A percentile compares a stretch with the other conserved stretches of the same genome.
These are phyloP conservation scores for Oxyruncus cristatus DNA, from an alignment of 2,113 vertebrate genomes.

Conservation along the genomic window DNA sequence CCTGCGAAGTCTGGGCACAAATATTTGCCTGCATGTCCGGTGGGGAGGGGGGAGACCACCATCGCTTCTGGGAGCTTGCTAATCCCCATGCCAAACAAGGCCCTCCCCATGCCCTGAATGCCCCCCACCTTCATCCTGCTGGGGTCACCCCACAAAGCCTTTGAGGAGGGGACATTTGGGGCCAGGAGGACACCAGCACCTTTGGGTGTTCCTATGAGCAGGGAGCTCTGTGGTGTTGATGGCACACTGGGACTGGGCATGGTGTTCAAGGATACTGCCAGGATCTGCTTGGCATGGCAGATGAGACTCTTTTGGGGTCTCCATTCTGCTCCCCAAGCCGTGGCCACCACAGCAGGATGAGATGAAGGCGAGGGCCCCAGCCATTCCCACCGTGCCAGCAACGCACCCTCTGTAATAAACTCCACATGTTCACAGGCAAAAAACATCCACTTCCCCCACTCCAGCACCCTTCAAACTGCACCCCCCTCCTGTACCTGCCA, in stretches of 20 bases:
- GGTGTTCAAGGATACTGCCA: background rate
- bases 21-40: conserved; percentile 75
- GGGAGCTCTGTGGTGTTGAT: accelerated
- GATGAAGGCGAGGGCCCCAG: background rate
- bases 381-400: background rate
- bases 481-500: background rate
- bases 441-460: background rate
- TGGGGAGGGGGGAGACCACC: conserved; percentile 62
- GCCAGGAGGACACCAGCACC: background rate
- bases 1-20: conserved; percentile 73
- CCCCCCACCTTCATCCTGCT: background rate
- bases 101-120: background rate
- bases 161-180: background rate
- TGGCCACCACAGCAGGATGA: background rate
- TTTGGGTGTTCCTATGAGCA: background rate
- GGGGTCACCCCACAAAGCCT: background rate
- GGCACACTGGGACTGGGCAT: accelerated
- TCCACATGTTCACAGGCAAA: conserved; percentile 24
- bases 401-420: background rate
- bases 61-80: conserved; percentile 43
- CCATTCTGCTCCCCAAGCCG: accelerated
- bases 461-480: background rate
- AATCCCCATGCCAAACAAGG: conserved; percentile 62
- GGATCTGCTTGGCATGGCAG: background rate
- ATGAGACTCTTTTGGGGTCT: background rate